Base-by-base conservation (phyloP, 2,797 vertebrate genomes). In the Enteromius thamalakanensis region DNA sequence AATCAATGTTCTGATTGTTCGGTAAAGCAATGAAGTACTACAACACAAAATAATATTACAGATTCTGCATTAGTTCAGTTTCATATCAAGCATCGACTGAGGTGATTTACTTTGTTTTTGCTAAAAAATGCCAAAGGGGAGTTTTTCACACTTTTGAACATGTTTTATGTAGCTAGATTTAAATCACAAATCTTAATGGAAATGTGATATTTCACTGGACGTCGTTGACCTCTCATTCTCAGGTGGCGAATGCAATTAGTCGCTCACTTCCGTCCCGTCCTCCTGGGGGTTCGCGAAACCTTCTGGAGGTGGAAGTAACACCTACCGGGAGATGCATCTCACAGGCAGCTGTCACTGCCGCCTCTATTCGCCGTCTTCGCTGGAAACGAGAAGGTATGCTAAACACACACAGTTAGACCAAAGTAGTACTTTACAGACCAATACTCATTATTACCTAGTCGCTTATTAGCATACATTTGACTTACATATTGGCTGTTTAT, bases 161-260 rank as follows among this genome's bases (percentile, higher is more conserved):
- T 55, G 37, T 49, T 34, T 55, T 5, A 34, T 9, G 29, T 23
- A 65, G 70, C 40, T 49, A 19, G 23, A 40, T 37, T 67, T 68
- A 23, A 15, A 69, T 60, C 4, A 14, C 5, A 51, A 74, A 42
- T 55, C 29, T 23, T 37, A 78, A 15, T 12, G 19, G 26, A 32
- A 65, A 49, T 68, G 62, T 19, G 17, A 64, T 76, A 26, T 76
- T 37, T 72, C 9, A 53, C 2, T 47, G 9, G 49, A 37, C 74
- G 19, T 51, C 3, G 10, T 2, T 68, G 45, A n/a, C 45, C 70
- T 81, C 67, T 82, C 11, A 83, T 32, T 55, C 21, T 58, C 93
- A 99, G 98, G 94, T 99, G 92, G 98, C 95, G 64, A 98, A 98
- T 87, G 97, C 98, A 78, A 99, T 99, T 96, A 97, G 95, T 92